A percentile compares a stretch with the other conserved stretches of the same genome.
Conservation (phyloP, 1,140 invertebrate genomes). For the Lepidostoma basale region DNA sequence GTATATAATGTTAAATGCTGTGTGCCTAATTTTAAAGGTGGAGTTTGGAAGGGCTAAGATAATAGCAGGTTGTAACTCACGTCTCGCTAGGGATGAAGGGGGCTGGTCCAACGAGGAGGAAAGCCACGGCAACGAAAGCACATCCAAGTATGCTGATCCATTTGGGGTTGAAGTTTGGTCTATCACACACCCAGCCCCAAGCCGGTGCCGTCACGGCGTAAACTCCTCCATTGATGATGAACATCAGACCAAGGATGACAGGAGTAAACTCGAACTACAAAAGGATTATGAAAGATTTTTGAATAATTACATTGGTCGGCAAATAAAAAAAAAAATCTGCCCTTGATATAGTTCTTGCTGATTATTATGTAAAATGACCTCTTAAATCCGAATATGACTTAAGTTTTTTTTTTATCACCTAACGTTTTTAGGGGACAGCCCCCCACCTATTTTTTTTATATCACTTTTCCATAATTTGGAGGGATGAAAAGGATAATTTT, state of each 20-base stretch:
- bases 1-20: too few species aligned
- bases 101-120: constrained; percentile 76
- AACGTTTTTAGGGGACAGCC: too few species aligned
- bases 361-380: too few species aligned
- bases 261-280: constrained; percentile 69
- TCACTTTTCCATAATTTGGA: too few species aligned
- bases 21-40: too few species aligned
- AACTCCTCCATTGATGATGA: constrained; percentile 84
- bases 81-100: constrained; percentile 70
- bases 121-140: constrained; percentile 68
- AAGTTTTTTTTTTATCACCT: too few species aligned
- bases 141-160: constrained; percentile 72
- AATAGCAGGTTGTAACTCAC: constrained; percentile 57
- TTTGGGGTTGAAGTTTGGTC: constrained; percentile 66
- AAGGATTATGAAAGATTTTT: not conserved
- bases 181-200: constrained; percentile 83
- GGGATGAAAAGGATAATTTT: too few species aligned
- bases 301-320: too few species aligned
- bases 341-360: too few species aligned
- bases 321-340: too few species aligned
- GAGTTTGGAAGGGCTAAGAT: too few species aligned
- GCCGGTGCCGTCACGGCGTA: constrained; percentile 81
- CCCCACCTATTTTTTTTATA: constrained; percentile 4
- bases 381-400: too few species aligned
- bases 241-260: constrained; percentile 80